A percentile compares a stretch with the other conserved stretches of the same genome.
Evolutionary conservation across 2,113 vertebrate genomes (phyloP).

Genomic region (Gila orcuttii): DNA sequence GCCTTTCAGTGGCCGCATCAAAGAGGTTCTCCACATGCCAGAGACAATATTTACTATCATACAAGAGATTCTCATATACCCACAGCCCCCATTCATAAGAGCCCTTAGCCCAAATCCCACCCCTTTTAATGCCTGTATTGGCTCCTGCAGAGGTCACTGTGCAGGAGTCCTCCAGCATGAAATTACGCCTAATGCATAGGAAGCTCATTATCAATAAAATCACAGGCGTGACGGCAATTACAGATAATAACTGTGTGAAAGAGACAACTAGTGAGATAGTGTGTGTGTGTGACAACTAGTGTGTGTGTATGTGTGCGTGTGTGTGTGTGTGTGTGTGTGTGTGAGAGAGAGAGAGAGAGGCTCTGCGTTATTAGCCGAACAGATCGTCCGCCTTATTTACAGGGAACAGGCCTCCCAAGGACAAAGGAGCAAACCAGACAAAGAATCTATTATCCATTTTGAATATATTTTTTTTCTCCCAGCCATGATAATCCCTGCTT

Average conservation of each 20-base stretch:
- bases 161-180: conserved; percentile 72
- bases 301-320: conserved; percentile 62
- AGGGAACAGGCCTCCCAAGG: conserved; percentile 67
- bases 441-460: conserved; percentile 69
- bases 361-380: conserved; percentile 60
- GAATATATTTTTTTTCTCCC: conserved; percentile 61
- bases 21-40: conserved; percentile 55
- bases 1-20: conserved; percentile 10
- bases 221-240: conserved; percentile 79
- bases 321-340: conserved; percentile 58
- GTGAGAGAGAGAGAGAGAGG: not conserved
- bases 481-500: conserved; percentile 61
- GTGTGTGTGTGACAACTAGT: conserved; percentile 58
- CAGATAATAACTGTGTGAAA: conserved; percentile 77
- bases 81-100: conserved; percentile 64
- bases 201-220: conserved; percentile 82
- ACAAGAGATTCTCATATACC: conserved; percentile 58
- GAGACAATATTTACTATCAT: conserved; percentile 64
- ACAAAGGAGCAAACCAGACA: conserved; percentile 72
- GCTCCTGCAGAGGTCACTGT: conserved; percentile 74
- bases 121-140: conserved; percentile 71
- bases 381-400: conserved; percentile 66
- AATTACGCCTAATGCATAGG: conserved; percentile 76
- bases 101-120: conserved; percentile 61
- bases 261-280: conserved; percentile 65